phyloP scores from a whole-genome alignment of 2,888 invertebrate species.

The Cheilosia grossa region DNA sequence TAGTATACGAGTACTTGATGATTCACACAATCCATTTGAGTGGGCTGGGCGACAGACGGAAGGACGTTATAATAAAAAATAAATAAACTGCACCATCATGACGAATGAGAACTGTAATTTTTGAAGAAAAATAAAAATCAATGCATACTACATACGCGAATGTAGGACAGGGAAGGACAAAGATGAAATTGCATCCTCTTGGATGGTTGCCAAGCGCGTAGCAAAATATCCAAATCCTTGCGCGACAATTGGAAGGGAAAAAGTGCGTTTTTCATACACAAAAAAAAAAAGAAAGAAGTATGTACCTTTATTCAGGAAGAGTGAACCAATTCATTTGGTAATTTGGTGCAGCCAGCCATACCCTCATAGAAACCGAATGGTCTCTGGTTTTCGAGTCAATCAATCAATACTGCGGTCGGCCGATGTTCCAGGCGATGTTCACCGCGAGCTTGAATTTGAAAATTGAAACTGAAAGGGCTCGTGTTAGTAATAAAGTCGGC shows the following conservation, averaged over 20 bases:
- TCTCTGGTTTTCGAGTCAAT: too few species aligned
- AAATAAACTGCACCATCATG: neutral
- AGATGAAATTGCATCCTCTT: neutral
- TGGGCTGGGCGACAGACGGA: neutral
- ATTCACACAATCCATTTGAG: too few species aligned
- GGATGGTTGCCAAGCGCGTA: neutral
- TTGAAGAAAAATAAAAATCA: neutral
- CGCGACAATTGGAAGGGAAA: neutral
- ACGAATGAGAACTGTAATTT: neutral
- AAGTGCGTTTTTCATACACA: neutral
- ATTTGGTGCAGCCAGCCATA: too few species aligned
- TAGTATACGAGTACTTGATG: too few species aligned
- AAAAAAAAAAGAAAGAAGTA: neutral
- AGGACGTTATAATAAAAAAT: neutral
- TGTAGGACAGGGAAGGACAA: neutral
- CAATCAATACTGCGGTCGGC: too few species aligned
- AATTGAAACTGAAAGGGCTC: too few species aligned
- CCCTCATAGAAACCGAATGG: too few species aligned
- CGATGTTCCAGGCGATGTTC: too few species aligned
- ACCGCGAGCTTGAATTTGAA: too few species aligned
- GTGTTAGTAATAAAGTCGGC: too few species aligned
- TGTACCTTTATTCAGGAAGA: neutral
- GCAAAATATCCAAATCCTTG: neutral
- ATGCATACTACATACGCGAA: neutral
- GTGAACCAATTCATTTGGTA: too few species aligned